These are phyloP conservation scores for Aethina tumida DNA, from an alignment of 1,140 invertebrate species.

Conservation along the genomic window DNA sequence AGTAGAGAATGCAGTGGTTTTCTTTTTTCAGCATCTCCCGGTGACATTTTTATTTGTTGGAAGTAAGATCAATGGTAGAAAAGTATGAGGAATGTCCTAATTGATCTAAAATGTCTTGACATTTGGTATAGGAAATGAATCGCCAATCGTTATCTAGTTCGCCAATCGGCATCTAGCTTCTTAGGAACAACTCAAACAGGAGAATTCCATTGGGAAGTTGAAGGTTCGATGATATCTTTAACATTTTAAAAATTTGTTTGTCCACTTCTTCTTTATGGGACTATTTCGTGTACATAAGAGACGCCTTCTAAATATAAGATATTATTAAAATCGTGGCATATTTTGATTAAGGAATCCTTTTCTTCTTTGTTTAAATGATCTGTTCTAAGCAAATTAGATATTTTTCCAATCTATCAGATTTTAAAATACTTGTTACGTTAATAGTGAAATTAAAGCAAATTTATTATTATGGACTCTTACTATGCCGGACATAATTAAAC, in stretches of 20 bases:
- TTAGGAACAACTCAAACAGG: slow-evolving; percentile 22
- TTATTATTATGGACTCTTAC: background rate
- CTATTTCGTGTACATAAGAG: background rate
- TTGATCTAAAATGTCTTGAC: slow-evolving; percentile 39
- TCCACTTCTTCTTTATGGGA: no score
- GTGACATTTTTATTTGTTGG: slow-evolving; percentile 10
- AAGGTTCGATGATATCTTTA: slow-evolving; percentile 2
- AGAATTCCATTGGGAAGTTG: slow-evolving; percentile 2
- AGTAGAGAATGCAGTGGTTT: background rate
- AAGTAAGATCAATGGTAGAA: slow-evolving; percentile 32
- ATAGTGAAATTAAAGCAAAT: slow-evolving; percentile 3
- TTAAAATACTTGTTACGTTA: slow-evolving; percentile 1
- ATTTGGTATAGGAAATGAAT: slow-evolving; percentile 41
- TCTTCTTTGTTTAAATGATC: slow-evolving; percentile 7
- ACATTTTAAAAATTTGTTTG: no score
- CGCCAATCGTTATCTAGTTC: slow-evolving; percentile 30
- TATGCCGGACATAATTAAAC: slow-evolving; percentile 5
- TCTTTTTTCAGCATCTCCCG: slow-evolving; percentile 13
- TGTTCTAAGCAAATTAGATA: slow-evolving; percentile 4
- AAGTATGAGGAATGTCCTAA: slow-evolving; percentile 35
- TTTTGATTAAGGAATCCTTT: slow-evolving; percentile 8
- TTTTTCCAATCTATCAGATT: background rate
- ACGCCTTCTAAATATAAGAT: slow-evolving; percentile 9
- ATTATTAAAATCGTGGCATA: slow-evolving; percentile 7
- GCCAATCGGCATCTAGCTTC: slow-evolving; percentile 26